Conservation (phyloP, 2,888 invertebrate genomes). For the Spatulosminthurus flaviceps region DNA sequence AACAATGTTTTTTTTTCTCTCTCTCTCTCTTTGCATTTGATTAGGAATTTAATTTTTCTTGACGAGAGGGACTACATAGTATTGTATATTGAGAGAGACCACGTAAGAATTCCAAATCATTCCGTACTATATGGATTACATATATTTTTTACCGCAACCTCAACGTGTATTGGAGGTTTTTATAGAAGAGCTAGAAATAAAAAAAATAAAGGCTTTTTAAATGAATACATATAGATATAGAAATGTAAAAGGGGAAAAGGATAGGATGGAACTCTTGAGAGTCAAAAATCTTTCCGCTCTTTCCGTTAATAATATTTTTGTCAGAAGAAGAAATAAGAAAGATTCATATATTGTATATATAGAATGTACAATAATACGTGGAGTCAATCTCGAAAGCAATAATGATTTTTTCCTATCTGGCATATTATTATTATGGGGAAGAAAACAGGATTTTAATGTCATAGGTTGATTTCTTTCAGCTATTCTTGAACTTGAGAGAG, state of each 20-base stretch:
- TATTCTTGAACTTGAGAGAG: conserved; percentile 37
- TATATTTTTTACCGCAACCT: too few relatives aligned
- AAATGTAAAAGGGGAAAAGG: too few relatives aligned
- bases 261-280: too few relatives aligned
- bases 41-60: background rate
- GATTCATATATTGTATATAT: too few relatives aligned
- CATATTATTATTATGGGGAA: conserved; percentile 19
- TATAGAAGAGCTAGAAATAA: too few relatives aligned
- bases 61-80: background rate
- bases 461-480: conserved; percentile 33
- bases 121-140: background rate
- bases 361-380: too few relatives aligned
- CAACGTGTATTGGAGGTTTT: too few relatives aligned
- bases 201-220: too few relatives aligned
- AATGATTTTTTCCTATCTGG: background rate
- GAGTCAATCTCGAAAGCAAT: background rate
- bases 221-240: background rate
- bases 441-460: conserved; percentile 42
- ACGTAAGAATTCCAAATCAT: background rate
- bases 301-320: background rate
- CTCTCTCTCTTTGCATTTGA: conserved; percentile 8
- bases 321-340: background rate
- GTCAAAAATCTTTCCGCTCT: background rate
- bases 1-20: background rate
- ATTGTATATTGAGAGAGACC: background rate